Conservation (phyloP, 2,888 invertebrate genomes). For the Drosophila diplacantha region DNA sequence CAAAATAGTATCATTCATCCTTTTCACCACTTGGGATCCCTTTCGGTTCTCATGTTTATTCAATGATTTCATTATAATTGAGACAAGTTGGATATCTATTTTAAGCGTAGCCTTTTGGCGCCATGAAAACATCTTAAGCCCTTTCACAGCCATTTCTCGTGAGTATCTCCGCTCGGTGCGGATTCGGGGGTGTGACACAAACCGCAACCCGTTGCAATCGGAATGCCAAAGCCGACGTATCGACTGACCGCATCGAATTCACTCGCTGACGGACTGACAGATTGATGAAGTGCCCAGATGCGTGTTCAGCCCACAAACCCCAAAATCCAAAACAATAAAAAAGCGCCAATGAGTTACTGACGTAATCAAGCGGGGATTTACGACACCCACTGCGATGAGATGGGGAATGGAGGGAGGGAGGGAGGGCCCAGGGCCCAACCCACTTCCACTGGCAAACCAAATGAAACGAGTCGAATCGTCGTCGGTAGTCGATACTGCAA, state of each 20-base stretch:
- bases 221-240: constrained; percentile 26
- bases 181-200: constrained; percentile 21
- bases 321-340: constrained; percentile 15
- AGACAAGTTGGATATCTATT: constrained; percentile 6
- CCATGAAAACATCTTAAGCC: constrained; percentile 14
- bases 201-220: constrained; percentile 28
- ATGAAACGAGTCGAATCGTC: constrained; percentile 24
- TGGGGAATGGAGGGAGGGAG: constrained; percentile 15
- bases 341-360: constrained; percentile 44
- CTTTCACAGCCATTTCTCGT: constrained; percentile 15
- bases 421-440: constrained; percentile 10
- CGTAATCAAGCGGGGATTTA: constrained; percentile 56
- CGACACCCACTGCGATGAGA: constrained; percentile 27
- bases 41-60: not conserved
- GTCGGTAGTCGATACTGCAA: constrained; percentile 40
- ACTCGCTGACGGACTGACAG: constrained; percentile 26
- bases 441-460: constrained; percentile 32
- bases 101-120: not conserved
- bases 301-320: constrained; percentile 22
- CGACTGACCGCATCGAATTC: constrained; percentile 40
- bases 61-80: not conserved
- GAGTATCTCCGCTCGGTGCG: not conserved
- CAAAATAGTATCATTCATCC: too few species aligned
- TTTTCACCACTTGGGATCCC: not conserved
- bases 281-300: constrained; percentile 36